These are phyloP conservation scores for Mactromeris polynyma DNA, from an alignment of 2,888 invertebrate genomes.

Conservation along the genomic window DNA sequence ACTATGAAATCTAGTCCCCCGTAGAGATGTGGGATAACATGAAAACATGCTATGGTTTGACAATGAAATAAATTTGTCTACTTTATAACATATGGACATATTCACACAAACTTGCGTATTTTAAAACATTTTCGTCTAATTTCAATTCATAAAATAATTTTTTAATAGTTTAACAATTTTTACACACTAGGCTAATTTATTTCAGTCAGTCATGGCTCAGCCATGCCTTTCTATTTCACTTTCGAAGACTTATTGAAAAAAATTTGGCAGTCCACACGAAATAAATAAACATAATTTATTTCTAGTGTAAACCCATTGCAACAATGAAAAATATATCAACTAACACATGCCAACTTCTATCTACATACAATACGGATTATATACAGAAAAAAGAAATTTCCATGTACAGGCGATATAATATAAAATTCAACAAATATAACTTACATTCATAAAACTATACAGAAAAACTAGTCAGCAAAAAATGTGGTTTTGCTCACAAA, in stretches of 20 bases:
- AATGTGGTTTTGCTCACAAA: background rate
- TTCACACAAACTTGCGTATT: background rate
- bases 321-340: constrained; percentile 19
- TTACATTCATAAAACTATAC: constrained; percentile 23
- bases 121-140: too few species aligned
- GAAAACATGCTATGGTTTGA: background rate
- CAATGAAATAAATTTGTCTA: background rate
- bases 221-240: background rate
- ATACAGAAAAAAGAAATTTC: constrained; percentile 35
- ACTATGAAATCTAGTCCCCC: constrained; percentile 36
- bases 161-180: too few species aligned
- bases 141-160: too few species aligned
- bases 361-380: constrained; percentile 52
- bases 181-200: too few species aligned
- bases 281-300: background rate
- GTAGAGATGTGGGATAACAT: constrained; percentile 26
- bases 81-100: constrained; percentile 6
- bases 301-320: background rate
- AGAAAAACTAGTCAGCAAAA: background rate
- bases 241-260: background rate
- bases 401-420: constrained; percentile 35
- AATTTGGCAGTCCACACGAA: background rate
- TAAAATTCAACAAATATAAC: constrained; percentile 42
- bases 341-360: constrained; percentile 34
- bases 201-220: background rate